Evolutionary conservation across 2,113 vertebrate genomes (phyloP), one percentile per base, ranked within the genome.

Genomic region (Falco punctatus): DNA sequence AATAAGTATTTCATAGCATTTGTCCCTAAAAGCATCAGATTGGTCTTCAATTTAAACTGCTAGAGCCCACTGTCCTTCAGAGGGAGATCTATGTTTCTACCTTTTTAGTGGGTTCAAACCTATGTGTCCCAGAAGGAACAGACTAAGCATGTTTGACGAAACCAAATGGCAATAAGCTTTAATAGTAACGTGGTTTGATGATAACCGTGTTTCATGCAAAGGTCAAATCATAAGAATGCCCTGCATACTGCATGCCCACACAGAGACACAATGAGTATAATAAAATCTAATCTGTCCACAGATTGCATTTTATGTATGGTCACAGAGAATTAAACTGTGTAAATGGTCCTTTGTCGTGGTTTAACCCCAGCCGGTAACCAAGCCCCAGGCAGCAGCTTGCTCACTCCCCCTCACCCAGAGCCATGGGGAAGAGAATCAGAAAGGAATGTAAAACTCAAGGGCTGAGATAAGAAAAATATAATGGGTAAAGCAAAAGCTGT

Each of bases 201-300:
- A 62, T 24, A 28, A 64, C 16, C 13, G 5, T 1, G 0, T 81
- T 77, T 70, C 54, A 38, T 42, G 18, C 18, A 46, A 6, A 9
- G 10, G 30, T 62, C 46, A 70, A 35, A n/a, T 30, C 10, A 4
- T 13, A 26, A 66, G 30, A 2, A 2, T 11, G 44, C 19, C 15
- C 38, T 75, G 24, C 35, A 65, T 15, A 11, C 27, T 33, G 22
- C 23, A 22, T 23, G 13, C 9, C 30, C 10, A 8, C 28, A 30
- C 0, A 5, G 30, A 74, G 33, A 62, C 26, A 49, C 17, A 46
- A 6, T 4, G 1, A 71, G 33, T 30, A 6, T 6, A 33, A 12
- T 18, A 27, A 69, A 67, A 42, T 18, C 7, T 69, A 11, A 5
- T 28, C 28, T 46, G 38, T 21, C 30, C 66, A 46, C 16, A 46